Percentiles rank a stretch among this genome's conserved stretches.
phyloP scores from a whole-genome alignment of 2,113 vertebrate genomes.

The Gasterosteus nipponicus region DNA sequence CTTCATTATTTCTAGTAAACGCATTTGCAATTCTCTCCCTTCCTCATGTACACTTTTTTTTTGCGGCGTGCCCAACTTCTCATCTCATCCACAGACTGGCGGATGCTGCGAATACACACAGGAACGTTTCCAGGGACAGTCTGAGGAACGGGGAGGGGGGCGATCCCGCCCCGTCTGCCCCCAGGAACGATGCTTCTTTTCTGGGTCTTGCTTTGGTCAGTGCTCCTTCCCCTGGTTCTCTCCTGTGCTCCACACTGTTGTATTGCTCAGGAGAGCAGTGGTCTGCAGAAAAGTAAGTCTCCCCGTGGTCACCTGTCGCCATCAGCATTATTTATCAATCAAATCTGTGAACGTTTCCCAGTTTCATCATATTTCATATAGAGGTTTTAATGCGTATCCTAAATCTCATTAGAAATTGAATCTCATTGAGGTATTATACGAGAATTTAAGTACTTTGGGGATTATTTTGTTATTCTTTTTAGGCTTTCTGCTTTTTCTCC shows the following conservation, averaged over 20 bases:
- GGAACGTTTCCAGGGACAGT: neutral
- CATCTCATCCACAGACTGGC: neutral
- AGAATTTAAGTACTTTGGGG: neutral
- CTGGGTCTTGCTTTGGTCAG: conserved; percentile 33
- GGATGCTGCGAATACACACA: conserved; percentile 1
- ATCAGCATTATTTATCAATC: neutral
- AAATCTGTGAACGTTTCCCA: neutral
- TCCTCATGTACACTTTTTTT: neutral
- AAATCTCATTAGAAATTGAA: neutral
- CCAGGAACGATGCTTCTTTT: conserved; percentile 42
- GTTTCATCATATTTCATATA: conserved; percentile 1
- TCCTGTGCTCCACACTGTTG: conserved; percentile 28
- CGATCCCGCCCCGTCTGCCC: no score
- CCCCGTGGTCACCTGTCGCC: no score
- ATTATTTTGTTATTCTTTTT: neutral
- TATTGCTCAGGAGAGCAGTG: neutral
- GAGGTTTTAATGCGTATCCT: neutral
- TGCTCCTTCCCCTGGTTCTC: conserved; percentile 22
- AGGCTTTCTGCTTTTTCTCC: neutral
- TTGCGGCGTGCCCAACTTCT: neutral
- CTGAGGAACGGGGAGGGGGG: neutral
- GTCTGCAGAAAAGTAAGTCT: conserved; percentile 45
- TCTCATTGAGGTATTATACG: no score
- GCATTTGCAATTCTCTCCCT: neutral
- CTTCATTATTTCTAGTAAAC: conserved; percentile 61